These are phyloP conservation scores for Podocnemis expansa DNA, from an alignment of 2,113 vertebrate genomes.

Conservation along the genomic window DNA sequence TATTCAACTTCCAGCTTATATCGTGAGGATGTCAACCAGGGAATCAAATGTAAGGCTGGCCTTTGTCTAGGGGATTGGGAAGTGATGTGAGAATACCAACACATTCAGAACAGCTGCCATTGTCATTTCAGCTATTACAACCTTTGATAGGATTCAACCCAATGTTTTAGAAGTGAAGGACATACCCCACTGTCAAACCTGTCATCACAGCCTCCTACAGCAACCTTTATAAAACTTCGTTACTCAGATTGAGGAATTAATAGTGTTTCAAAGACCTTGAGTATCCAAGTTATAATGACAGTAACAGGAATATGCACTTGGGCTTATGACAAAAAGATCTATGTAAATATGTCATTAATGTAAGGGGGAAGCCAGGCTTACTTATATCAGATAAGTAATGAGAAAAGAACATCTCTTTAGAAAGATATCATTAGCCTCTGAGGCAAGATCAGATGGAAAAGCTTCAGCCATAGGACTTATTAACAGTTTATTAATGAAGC, in stretches of 20 bases:
- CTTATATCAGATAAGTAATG: slow-evolving; percentile 3
- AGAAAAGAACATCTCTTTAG: background rate
- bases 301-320: slow-evolving; percentile 39
- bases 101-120: slow-evolving; percentile 9
- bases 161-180: slow-evolving; percentile 13
- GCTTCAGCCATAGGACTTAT: slow-evolving; percentile 18
- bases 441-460: slow-evolving; percentile 23
- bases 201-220: background rate
- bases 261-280: background rate
- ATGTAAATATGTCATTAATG: slow-evolving; percentile 17
- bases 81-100: background rate
- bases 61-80: background rate
- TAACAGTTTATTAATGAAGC: slow-evolving; percentile 31
- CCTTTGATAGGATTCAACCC: background rate
- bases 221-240: background rate
- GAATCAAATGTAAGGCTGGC: background rate
- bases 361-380: slow-evolving; percentile 14
- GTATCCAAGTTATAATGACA: background rate
- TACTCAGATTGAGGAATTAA: slow-evolving; percentile 2
- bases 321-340: background rate
- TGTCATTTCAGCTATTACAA: background rate
- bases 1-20: background rate
- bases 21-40: background rate
- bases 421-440: slow-evolving; percentile 28
- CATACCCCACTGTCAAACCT: background rate